Conservation (phyloP, 1,140 invertebrate genomes). For the Brachionus koreanus region DNA sequence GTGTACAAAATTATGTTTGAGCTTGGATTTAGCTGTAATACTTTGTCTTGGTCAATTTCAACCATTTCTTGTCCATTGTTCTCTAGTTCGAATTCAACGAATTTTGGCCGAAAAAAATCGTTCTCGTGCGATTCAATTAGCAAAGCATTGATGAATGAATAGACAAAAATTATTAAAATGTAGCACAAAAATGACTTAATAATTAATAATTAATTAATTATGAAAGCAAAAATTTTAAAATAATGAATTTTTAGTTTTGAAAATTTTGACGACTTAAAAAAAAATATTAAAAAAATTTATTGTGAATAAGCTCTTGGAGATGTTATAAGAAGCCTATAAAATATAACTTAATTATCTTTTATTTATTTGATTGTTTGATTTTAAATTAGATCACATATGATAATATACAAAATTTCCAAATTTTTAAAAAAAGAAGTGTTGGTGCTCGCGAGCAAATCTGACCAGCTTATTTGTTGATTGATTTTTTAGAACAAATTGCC, state of each 20-base stretch:
- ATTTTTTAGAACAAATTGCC: no score
- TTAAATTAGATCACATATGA: no score
- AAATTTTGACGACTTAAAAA: background rate
- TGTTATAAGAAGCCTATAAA: no score
- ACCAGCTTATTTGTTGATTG: no score
- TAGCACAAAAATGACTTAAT: background rate
- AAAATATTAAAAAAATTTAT: background rate
- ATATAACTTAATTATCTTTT: no score
- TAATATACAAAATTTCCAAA: no score
- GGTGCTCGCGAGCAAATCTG: no score
- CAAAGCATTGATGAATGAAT: background rate
- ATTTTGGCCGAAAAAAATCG: conserved; percentile 10
- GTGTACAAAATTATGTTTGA: background rate
- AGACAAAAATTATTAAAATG: background rate
- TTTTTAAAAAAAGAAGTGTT: no score
- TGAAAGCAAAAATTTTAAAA: background rate
- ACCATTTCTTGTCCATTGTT: background rate
- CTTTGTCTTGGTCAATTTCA: background rate
- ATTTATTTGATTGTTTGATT: no score
- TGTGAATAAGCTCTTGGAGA: no score
- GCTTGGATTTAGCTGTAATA: background rate
- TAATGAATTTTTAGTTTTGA: background rate
- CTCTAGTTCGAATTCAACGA: background rate
- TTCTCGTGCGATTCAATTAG: background rate
- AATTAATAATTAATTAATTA: background rate